Evolutionary conservation across 30 jellyfish, hydroid and myxozoan species (phyloP), one percentile per base, ranked within the genome.

Genomic region (Aurelia aurita): DNA sequence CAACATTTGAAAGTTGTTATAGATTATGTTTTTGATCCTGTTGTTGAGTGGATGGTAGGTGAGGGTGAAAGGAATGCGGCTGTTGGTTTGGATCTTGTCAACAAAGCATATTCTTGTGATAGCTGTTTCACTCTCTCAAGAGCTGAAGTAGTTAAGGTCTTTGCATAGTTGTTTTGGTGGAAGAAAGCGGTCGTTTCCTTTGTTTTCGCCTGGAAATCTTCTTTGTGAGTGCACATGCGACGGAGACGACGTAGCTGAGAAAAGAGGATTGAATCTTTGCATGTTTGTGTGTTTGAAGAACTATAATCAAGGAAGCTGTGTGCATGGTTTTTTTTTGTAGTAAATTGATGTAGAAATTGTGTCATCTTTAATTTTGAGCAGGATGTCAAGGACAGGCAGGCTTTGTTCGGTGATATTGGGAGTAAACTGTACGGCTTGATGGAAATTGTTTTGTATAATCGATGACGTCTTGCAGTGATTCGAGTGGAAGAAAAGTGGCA

Each of bases 31-130:
- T 29, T 62, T 62, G 47, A 22, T 22, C 47, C 28, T 7, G 43
- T 62, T 62, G 43, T 62, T 62, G 43, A 62, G n/a, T 62, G 74
- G 74, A 27, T 62, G 74, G 74, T 2, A 29, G 22, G 74, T 62
- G 22, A 62, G 28, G 7, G 47, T 62, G 26, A 54, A 34, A 34
- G 5, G 46, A 34, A 62, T 62, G 32, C 74, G 5, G 4, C 7
- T 62, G 74, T 62, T 15, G 51, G 32, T 20, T 14, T 25, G 22
- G 74, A 5, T 27, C 8, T n/a, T 62, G 47, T 62, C 43, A 27
- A 27, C 22, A 62, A 3, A 6, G 47, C 74, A 29, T 62, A 53
- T 15, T 62, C 47, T 62, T 29, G 74, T 7, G 21, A 62, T 25
- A 1, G 47, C 8, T 20, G 20, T 18, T 62, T 62, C 5, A 62